A percentile compares a stretch with the other conserved stretches of the same genome.
These are phyloP conservation scores for Acanthosepion lycidas DNA, from an alignment of 2,888 invertebrate genomes.

Conservation along the genomic window DNA sequence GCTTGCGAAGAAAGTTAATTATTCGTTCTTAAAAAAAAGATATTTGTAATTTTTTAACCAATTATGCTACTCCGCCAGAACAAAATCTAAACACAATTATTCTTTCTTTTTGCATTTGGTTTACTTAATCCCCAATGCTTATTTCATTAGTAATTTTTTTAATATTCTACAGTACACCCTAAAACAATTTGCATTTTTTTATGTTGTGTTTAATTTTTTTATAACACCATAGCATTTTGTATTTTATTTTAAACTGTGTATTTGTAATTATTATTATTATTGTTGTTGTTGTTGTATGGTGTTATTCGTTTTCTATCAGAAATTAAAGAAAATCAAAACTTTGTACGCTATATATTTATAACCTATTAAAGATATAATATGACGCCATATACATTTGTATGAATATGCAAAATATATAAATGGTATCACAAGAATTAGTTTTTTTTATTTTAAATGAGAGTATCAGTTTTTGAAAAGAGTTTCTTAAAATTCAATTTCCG, in stretches of 20 bases:
- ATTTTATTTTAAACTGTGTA: neutral
- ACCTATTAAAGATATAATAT: neutral
- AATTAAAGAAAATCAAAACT: no score
- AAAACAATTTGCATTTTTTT: neutral
- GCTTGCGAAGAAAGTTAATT: neutral
- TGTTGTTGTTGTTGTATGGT: no score
- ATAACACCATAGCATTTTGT: neutral
- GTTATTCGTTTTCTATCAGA: no score
- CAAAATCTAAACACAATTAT: neutral
- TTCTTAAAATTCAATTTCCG: neutral
- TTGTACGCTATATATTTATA: neutral
- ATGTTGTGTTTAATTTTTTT: neutral
- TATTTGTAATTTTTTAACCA: neutral
- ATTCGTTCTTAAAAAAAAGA: neutral
- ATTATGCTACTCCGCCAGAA: neutral
- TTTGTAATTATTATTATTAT: no score
- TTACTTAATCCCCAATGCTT: neutral
- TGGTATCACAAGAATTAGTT: neutral
- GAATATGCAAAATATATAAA: neutral
- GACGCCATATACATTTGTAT: neutral
- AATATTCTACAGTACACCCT: neutral
- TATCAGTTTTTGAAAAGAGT: neutral
- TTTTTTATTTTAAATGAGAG: neutral
- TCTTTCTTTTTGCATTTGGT: neutral
- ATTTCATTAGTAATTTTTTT: neutral